Evolutionary conservation across 2,888 invertebrate genomes (phyloP).

Genomic region (Yponomeuta cagnagella): DNA sequence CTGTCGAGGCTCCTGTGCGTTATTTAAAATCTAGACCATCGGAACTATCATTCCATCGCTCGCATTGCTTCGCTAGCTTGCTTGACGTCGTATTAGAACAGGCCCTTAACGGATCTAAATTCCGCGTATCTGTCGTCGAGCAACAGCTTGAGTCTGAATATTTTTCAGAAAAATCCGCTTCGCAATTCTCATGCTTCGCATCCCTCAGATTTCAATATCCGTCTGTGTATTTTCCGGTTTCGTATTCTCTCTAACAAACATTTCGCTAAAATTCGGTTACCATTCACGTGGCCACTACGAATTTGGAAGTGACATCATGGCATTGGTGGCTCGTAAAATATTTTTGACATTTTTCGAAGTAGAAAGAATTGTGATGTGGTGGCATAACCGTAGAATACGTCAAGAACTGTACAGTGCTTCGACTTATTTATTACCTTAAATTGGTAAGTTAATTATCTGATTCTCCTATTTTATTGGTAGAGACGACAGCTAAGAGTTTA

Average conservation of each 20-base stretch:
- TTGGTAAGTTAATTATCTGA: too few relatives aligned
- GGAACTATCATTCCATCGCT: not conserved
- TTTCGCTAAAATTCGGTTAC: not conserved
- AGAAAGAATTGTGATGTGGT: too few relatives aligned
- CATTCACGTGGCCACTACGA: not conserved
- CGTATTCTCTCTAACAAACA: not conserved
- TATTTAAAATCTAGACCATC: not conserved
- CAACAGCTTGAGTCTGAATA: conserved; percentile 53
- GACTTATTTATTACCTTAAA: too few relatives aligned
- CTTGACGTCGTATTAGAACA: too few relatives aligned
- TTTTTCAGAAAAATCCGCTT: conserved; percentile 40
- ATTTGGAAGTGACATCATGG: not conserved
- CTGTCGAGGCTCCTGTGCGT: too few relatives aligned
- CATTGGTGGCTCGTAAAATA: too few relatives aligned
- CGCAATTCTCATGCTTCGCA: conserved; percentile 33
- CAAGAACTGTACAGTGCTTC: too few relatives aligned
- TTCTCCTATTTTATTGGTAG: too few relatives aligned
- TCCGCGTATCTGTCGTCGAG: conserved; percentile 32
- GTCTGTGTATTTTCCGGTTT: conserved; percentile 20
- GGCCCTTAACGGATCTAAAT: conserved; percentile 26
- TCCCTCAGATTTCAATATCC: conserved; percentile 32
- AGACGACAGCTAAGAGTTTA: too few relatives aligned
- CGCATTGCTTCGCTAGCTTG: not conserved
- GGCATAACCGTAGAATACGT: too few relatives aligned
- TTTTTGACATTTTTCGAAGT: too few relatives aligned